Evolutionary conservation across 2,113 vertebrate genomes (phyloP).

Genomic region (Sciurus niger): DNA sequence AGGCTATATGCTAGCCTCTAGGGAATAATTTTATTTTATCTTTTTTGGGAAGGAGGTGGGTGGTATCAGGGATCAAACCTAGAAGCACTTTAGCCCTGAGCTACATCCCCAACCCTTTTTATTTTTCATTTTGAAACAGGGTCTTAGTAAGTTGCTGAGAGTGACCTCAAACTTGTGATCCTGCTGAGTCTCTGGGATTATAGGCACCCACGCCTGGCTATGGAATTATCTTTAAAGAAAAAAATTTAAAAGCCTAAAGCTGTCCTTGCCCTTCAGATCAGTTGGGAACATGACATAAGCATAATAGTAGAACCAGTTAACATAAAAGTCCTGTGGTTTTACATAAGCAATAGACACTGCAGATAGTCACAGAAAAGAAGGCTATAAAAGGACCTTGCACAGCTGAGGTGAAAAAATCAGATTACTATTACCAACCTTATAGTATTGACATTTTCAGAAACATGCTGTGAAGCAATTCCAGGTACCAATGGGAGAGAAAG

Average conservation of each 20-base stretch:
- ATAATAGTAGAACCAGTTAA: background rate
- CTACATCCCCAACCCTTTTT: background rate
- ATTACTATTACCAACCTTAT: background rate
- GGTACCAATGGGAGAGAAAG: background rate
- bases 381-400: background rate
- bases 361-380: slow-evolving; percentile 6
- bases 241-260: background rate
- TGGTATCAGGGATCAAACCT: background rate
- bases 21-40: background rate
- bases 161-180: background rate
- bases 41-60: background rate
- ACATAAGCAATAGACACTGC: background rate
- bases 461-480: background rate
- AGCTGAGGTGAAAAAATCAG: background rate
- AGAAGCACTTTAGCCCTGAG: background rate
- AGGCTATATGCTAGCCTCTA: background rate
- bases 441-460: background rate
- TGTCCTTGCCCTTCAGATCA: background rate
- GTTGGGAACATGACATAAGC: background rate
- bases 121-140: background rate
- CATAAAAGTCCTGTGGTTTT: background rate
- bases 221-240: too few species aligned
- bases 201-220: background rate
- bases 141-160: background rate
- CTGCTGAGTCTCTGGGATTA: background rate